Evolutionary conservation across 2,888 invertebrate species (phyloP).

Genomic region (Erebia palarica): DNA sequence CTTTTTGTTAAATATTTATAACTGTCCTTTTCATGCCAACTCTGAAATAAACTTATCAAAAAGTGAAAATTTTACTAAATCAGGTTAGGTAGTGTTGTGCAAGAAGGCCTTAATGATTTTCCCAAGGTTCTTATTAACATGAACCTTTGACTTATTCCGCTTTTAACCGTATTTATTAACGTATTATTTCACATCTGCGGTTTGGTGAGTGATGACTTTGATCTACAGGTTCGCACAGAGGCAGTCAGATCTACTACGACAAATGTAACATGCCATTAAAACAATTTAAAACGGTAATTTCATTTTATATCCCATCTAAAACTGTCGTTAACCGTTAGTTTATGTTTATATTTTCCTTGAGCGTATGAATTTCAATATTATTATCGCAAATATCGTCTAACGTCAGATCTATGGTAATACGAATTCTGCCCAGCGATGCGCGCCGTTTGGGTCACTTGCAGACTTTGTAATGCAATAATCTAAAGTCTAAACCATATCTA

Average conservation of each 20-base stretch:
- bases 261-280: neutral
- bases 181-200: neutral
- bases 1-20: too few relatives aligned
- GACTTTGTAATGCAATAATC: conserved; percentile 28
- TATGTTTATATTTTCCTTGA: conserved; percentile 51
- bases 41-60: too few relatives aligned
- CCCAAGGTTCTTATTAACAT: too few relatives aligned
- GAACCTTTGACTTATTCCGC: too few relatives aligned
- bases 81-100: too few relatives aligned
- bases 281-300: conserved; percentile 15
- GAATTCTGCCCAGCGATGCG: conserved; percentile 25
- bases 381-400: conserved; percentile 35
- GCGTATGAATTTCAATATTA: conserved; percentile 33
- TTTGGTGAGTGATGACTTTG: neutral
- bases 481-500: conserved; percentile 3
- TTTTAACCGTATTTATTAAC: neutral
- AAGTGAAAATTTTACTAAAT: too few relatives aligned
- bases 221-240: neutral
- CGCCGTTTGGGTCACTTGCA: conserved; percentile 19
- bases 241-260: neutral
- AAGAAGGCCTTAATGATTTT: too few relatives aligned
- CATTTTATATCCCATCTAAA: conserved; percentile 17
- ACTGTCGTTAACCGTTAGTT: conserved; percentile 15
- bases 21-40: too few relatives aligned
- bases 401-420: conserved; percentile 30